Evolutionary conservation across 1,140 invertebrate genomes (phyloP).

Genomic region (Forficula auricularia): DNA sequence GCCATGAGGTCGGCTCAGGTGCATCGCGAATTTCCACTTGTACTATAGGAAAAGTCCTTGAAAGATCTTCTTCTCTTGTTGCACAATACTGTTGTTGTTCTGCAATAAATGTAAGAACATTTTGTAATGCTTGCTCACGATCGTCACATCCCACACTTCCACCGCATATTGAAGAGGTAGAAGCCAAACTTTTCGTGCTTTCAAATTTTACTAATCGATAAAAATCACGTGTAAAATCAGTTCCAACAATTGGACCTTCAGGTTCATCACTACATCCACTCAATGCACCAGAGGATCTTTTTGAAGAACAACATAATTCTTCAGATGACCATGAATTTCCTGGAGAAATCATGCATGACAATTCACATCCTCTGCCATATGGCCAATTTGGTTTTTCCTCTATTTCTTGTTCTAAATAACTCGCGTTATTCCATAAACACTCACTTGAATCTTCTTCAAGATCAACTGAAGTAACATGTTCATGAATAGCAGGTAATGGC

Average conservation of each 20-base stretch:
- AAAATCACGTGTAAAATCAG: slow-evolving; percentile 61
- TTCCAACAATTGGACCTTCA: slow-evolving; percentile 43
- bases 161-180: slow-evolving; percentile 43
- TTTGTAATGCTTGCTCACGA: slow-evolving; percentile 48
- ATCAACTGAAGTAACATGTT: slow-evolving; percentile 44
- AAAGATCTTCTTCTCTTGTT: slow-evolving; percentile 5
- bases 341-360: slow-evolving; percentile 30
- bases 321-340: slow-evolving; percentile 40
- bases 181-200: slow-evolving; percentile 59
- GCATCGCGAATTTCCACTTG: too few species aligned
- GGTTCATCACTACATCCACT: slow-evolving; percentile 42
- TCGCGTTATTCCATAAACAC: slow-evolving; percentile 50
- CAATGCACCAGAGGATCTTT: slow-evolving; percentile 46
- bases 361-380: background rate
- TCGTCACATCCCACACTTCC: slow-evolving; percentile 23
- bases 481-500: slow-evolving; percentile 49
- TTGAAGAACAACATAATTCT: slow-evolving; percentile 32
- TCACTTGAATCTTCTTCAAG: slow-evolving; percentile 54
- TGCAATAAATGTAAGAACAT: slow-evolving; percentile 52
- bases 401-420: slow-evolving; percentile 27
- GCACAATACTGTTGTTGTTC: slow-evolving; percentile 52
- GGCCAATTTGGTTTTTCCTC: background rate
- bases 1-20: too few species aligned
- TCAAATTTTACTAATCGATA: slow-evolving; percentile 59
- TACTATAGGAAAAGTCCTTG: too few species aligned